Percentiles rank a stretch among this genome's conserved stretches.
These are phyloP conservation scores for Intellagama lesueurii DNA, from an alignment of 2,797 vertebrate species.

Conservation along the genomic window DNA sequence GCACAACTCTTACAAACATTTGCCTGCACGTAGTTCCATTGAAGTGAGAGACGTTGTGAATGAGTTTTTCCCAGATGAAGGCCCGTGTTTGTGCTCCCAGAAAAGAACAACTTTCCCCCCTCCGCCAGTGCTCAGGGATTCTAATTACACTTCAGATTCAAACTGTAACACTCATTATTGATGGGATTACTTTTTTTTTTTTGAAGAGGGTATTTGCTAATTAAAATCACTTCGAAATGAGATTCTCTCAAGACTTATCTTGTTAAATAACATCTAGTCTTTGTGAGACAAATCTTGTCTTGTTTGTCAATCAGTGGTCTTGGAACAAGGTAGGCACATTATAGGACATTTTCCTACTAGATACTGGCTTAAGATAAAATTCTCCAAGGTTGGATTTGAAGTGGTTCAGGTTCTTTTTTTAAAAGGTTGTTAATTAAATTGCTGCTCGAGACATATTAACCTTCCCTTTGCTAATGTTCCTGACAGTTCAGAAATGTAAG, in stretches of 20 bases:
- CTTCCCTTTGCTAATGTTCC: neutral
- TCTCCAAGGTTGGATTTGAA: slow-evolving; percentile 41
- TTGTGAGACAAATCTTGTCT: slow-evolving; percentile 7
- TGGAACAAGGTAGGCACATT: slow-evolving; percentile 23
- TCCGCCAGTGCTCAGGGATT: slow-evolving; percentile 4
- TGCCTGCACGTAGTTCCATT: slow-evolving; percentile 33
- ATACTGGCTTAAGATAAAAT: slow-evolving; percentile 51
- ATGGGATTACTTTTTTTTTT: slow-evolving; percentile 22
- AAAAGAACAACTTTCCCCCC: neutral
- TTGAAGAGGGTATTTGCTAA: slow-evolving; percentile 29
- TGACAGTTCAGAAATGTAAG: slow-evolving; percentile 11
- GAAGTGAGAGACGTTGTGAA: slow-evolving; percentile 13
- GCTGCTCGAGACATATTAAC: slow-evolving; percentile 53
- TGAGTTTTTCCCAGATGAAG: slow-evolving; percentile 33
- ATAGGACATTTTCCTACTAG: slow-evolving; percentile 20
- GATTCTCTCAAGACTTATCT: slow-evolving; percentile 26
- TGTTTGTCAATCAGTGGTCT: slow-evolving; percentile 40
- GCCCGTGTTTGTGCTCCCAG: slow-evolving; percentile 8
- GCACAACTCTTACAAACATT: slow-evolving; percentile 37
- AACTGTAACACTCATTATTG: slow-evolving; percentile 31
- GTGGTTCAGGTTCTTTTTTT: slow-evolving; percentile 50
- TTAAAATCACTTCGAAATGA: slow-evolving; percentile 48
- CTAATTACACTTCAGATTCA: slow-evolving; percentile 43
- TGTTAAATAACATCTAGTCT: slow-evolving; percentile 31
- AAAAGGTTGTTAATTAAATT: slow-evolving; percentile 52